A percentile compares a stretch with the other conserved stretches of the same genome.
phyloP scores from a whole-genome alignment of 2,797 vertebrate genomes.

The Decapterus maruadsi region DNA sequence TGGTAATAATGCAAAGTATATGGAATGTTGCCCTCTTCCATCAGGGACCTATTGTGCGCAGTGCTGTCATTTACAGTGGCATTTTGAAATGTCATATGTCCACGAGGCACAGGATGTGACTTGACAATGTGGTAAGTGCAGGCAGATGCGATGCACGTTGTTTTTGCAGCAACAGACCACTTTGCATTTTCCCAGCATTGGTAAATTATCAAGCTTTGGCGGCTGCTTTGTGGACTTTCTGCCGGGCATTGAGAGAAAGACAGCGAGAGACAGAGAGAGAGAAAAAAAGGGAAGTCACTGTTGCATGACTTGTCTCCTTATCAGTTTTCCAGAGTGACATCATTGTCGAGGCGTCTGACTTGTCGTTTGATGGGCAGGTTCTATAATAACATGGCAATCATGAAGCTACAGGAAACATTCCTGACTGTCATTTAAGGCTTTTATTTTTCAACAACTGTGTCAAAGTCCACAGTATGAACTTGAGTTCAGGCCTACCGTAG shows the following conservation, averaged over 20 bases:
- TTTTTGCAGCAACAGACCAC: conserved; percentile 50
- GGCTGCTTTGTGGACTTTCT: conserved; percentile 24
- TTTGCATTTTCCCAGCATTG: conserved; percentile 60
- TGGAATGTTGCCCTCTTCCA: conserved; percentile 39
- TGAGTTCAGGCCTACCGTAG: not conserved
- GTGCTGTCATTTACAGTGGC: conserved; percentile 68
- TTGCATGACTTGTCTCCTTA: conserved; percentile 12
- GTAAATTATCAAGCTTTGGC: conserved; percentile 34
- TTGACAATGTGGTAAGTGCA: conserved; percentile 62
- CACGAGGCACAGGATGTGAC: conserved; percentile 73
- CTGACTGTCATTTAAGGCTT: conserved; percentile 39
- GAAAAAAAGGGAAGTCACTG: conserved; percentile 45
- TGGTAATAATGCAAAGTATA: conserved; percentile 37
- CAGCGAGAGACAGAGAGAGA: too few species aligned
- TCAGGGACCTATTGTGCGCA: conserved; percentile 30
- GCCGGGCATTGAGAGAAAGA: conserved; percentile 24
- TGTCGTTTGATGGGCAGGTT: conserved; percentile 30
- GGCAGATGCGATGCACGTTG: conserved; percentile 58
- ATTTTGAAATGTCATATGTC: conserved; percentile 78
- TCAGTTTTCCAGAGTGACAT: conserved; percentile 34
- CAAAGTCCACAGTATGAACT: conserved; percentile 30
- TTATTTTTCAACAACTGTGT: conserved; percentile 52
- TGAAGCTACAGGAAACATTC: conserved; percentile 45
- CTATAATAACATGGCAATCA: conserved; percentile 32
- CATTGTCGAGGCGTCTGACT: not conserved